Percentiles rank a stretch among this genome's conserved stretches.
These are phyloP conservation scores for Nomada lathburiana DNA, from an alignment of 2,888 invertebrate species.

Conservation along the genomic window DNA sequence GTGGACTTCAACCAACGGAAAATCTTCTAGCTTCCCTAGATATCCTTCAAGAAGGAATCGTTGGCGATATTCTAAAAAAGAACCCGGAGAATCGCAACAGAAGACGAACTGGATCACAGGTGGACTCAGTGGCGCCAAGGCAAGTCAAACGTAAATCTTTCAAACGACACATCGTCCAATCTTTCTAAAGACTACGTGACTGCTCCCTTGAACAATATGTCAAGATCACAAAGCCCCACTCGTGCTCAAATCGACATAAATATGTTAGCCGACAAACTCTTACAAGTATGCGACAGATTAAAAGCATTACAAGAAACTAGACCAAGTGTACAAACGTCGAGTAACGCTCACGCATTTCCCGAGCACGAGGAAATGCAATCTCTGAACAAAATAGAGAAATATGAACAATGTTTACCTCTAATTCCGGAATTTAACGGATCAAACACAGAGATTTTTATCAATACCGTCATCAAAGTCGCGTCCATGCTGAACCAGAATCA, in stretches of 20 bases:
- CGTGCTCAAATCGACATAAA: slow-evolving; percentile 17
- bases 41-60: too few relatives aligned
- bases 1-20: too few relatives aligned
- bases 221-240: slow-evolving; percentile 24
- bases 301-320: slow-evolving; percentile 1
- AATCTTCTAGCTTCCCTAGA: too few relatives aligned
- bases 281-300: slow-evolving; percentile 8
- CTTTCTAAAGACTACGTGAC: slow-evolving; percentile 4
- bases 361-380: too few relatives aligned
- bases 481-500: slow-evolving; percentile 1
- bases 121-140: slow-evolving; percentile 28
- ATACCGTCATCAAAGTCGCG: slow-evolving; percentile 16
- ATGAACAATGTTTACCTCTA: too few relatives aligned
- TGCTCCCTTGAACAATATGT: slow-evolving; percentile 20
- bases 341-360: too few relatives aligned
- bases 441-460: neutral
- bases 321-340: neutral
- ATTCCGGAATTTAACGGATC: too few relatives aligned
- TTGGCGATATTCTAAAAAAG: too few relatives aligned
- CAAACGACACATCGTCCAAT: slow-evolving; percentile 16
- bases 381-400: too few relatives aligned
- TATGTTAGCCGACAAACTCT: slow-evolving; percentile 16
- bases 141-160: slow-evolving; percentile 27
- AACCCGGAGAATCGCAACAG: slow-evolving; percentile 2
- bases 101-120: slow-evolving; percentile 22